Evolutionary conservation across 2,888 invertebrate genomes (phyloP), one percentile per base, ranked within the genome.

Genomic region (Stenchaetothrips biformis): DNA sequence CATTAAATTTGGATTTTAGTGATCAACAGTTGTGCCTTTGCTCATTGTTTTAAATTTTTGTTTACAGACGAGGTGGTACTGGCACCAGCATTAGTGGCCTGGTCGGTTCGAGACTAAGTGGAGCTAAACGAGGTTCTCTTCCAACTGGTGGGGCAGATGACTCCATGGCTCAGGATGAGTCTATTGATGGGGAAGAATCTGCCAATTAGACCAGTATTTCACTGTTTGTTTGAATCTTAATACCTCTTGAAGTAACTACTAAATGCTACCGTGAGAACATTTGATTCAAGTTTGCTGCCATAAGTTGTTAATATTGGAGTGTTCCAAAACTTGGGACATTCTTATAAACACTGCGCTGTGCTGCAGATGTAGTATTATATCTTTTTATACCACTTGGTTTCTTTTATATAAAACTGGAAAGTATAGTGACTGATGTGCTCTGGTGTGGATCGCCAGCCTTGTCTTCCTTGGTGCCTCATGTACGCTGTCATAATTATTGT

Each of bases 121-220:
- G 82, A 48, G 82, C 82, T 49, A 84, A 84, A 78, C 81, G 84
- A 81, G 83, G 84, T 27, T 84, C 84, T 2, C 82, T 84, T 18
- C 82, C 84, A 11, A 81, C 83, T 21, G 83, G 83, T 48, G 84
- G 83, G 59, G 82, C 81, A 59, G 82, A 78, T 74, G 67, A 74
- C 25, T 74, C 67, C 25, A 21, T 74, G 11, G 67, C 67, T 25
- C 67, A 74, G 25, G 67, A 74, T 74, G 67, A 74, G 67, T 74
- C 67, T 25, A 74, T 74, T 74, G 67, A 74, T 25, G 67, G 67
- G 67, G 67, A 74, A 74, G 67, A 74, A 74, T 21, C 25, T 74
- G 67, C 25, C n/a, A 74, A 74, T 25, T 74, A 74, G 67, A 74
- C 11, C 21, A 74, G 67, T 25, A 25, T 25, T 74, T 67, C 11